Base-by-base conservation (phyloP, 1,140 invertebrate genomes). In the silkworm (Bombyx mori) region DNA sequence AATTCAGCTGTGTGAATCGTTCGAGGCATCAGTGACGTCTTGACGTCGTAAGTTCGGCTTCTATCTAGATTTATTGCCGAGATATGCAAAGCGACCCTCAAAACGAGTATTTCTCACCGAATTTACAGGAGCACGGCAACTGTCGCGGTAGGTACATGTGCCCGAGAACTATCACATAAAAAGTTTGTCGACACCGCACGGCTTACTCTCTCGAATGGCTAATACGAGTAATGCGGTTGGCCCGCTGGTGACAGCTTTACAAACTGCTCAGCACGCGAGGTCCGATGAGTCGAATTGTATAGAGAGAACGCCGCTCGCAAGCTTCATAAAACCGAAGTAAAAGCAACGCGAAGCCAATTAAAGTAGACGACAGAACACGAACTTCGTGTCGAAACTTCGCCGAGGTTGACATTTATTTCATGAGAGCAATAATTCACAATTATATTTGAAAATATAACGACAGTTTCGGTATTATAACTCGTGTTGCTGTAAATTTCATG, bases 61-160 rank as follows among this genome's bases (percentile, higher is more conserved):
- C 62, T 58, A 43, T 65, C 63, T 35, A 35, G 66, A 72, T 72
- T 72, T 68, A 72, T 68, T 63, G 64, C 50, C 44, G 48, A 66
- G 68, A 79, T 70, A 79, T 73, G 67, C 66, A 75, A 75, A 73
- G 60, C 59, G 58, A 56, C 57, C 63, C 60, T 69, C 71, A 68
- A 71, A 68, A 59, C 45, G 58, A 62, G 60, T 70, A 77, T 75
- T 76, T 75, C 69, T 75, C 67, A 72, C 70, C 67, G 66, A 77
- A 71, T 76, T 79, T 71, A 66, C 10, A 53, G 52, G 42, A 10
- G 18, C 35, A 43, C 61, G 51, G 61, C 62, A 66, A 58, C 65
- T 61, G 53, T 60, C 53, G 57, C 53, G 12, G 12, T 18, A 18
- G 48, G 57, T 64, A 47, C 61, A 56, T 47, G 60, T 52, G 60